Conservation (phyloP, 2,113 vertebrate genomes). For the Galbula dea region DNA sequence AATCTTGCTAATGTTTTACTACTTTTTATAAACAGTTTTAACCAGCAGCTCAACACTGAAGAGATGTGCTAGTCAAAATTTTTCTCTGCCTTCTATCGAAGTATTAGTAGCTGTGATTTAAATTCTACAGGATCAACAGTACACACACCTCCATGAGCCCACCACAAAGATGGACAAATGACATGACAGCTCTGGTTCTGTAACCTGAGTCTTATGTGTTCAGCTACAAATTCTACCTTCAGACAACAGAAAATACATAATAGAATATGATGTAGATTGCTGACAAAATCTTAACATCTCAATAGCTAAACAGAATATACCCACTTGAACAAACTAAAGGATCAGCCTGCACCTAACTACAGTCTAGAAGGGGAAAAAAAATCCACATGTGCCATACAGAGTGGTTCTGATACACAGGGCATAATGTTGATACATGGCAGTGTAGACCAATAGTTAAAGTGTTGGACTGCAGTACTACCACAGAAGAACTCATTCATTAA, state of each 20-base stretch:
- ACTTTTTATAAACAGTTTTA: background rate
- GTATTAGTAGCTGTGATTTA: background rate
- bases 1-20: background rate
- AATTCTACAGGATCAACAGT: background rate
- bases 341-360: background rate
- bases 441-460: fast-evolving
- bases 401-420: background rate
- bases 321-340: background rate
- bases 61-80: background rate
- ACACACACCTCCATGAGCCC: background rate
- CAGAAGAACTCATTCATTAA: background rate
- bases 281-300: background rate
- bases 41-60: background rate
- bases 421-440: background rate
- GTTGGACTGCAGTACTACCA: background rate
- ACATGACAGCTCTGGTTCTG: background rate
- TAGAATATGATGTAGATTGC: background rate
- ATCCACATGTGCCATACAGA: background rate
- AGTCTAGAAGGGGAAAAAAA: background rate
- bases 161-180: background rate
- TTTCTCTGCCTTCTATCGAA: background rate
- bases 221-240: background rate
- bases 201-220: background rate
- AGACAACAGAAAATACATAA: background rate
- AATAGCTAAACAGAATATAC: background rate